These are phyloP conservation scores for Stenopsyche tienmushanensis DNA, from an alignment of 1,140 invertebrate genomes.

Conservation along the genomic window DNA sequence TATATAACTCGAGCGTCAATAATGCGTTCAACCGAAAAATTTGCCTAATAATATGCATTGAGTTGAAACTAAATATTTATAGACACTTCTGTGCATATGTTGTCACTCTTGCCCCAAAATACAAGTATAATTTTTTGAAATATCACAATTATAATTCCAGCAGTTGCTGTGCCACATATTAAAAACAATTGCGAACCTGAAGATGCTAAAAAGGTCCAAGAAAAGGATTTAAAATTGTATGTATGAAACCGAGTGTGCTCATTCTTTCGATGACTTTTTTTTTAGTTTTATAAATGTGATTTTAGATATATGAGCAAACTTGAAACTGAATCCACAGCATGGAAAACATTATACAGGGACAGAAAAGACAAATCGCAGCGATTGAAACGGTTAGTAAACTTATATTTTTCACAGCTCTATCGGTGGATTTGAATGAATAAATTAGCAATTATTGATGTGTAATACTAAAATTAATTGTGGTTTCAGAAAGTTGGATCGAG, in stretches of 20 bases:
- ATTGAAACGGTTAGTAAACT: slow-evolving; percentile 13
- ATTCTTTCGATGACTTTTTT: neutral
- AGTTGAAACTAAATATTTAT: too few species aligned
- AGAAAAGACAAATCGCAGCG: slow-evolving; percentile 3
- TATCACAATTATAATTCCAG: neutral
- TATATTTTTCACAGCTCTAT: neutral
- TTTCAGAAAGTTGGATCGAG: slow-evolving; percentile 18
- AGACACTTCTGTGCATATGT: too few species aligned
- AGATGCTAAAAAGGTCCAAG: neutral
- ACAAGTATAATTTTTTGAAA: neutral
- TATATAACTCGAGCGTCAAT: too few species aligned
- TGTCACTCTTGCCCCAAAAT: neutral
- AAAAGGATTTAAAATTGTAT: neutral
- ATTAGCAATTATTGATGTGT: too few species aligned
- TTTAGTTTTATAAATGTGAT: neutral
- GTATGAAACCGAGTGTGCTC: neutral
- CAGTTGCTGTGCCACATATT: neutral
- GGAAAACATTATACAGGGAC: slow-evolving; percentile 23
- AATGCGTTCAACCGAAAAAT: too few species aligned
- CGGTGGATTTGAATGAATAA: neutral
- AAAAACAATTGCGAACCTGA: neutral
- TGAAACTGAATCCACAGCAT: slow-evolving; percentile 10
- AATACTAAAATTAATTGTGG: too few species aligned
- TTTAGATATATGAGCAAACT: slow-evolving; percentile 17
- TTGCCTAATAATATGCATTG: too few species aligned